phyloP scores from a whole-genome alignment of 2,797 vertebrate species.

The Menidia menidia region DNA sequence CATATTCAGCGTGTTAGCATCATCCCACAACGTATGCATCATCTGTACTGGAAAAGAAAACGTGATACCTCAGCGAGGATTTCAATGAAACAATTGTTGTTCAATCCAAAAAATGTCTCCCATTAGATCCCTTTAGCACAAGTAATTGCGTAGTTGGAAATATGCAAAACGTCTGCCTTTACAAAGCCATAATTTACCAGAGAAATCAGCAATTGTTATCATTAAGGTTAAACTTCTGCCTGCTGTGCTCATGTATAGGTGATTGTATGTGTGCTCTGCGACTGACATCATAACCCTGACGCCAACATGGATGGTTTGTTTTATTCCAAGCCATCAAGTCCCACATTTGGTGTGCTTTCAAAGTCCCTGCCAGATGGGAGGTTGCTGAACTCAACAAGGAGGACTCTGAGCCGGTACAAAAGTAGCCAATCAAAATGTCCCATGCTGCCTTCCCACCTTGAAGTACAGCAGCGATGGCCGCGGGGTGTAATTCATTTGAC shows the following conservation, averaged over 20 bases:
- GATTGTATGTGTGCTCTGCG: neutral
- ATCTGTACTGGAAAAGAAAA: no score
- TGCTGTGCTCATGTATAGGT: neutral
- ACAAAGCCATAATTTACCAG: neutral
- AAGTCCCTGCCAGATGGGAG: conserved; percentile 74
- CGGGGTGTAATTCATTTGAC: conserved; percentile 81
- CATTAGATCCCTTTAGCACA: neutral
- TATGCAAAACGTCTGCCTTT: neutral
- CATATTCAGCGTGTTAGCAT: no score
- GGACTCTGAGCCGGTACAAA: conserved; percentile 51
- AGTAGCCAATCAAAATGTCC: conserved; percentile 69
- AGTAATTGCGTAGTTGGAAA: neutral
- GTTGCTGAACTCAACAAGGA: conserved; percentile 65
- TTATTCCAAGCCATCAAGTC: conserved; percentile 61
- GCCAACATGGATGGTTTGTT: conserved; percentile 61
- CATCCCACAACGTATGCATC: no score
- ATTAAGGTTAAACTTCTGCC: neutral
- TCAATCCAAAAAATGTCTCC: no score
- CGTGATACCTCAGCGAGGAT: no score
- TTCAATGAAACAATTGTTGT: no score
- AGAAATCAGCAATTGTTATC: neutral
- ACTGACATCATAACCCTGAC: conserved; percentile 27
- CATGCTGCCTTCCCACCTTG: conserved; percentile 56
- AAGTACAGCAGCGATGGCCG: conserved; percentile 70
- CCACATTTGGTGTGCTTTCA: conserved; percentile 56